Evolutionary conservation across 2,888 invertebrate species (phyloP).

Genomic region (Andrena dorsata): DNA sequence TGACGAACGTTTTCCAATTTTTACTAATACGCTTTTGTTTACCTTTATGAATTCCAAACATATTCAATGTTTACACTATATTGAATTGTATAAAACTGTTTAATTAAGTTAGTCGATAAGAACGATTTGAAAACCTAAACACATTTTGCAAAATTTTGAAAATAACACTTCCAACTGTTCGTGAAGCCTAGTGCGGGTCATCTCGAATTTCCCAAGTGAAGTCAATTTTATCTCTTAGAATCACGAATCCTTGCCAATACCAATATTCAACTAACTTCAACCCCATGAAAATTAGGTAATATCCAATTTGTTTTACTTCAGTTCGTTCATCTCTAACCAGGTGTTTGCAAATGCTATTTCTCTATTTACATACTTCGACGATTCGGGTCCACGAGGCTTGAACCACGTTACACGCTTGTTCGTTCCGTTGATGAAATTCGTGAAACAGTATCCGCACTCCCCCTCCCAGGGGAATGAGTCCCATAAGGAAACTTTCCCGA

Average conservation of each 20-base stretch:
- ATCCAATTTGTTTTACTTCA: background rate
- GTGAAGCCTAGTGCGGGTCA: too few species aligned
- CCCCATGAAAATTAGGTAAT: background rate
- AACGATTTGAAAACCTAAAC: too few species aligned
- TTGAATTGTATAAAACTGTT: too few species aligned
- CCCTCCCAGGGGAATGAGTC: background rate
- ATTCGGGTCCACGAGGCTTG: background rate
- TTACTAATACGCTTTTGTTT: too few species aligned
- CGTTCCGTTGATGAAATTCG: background rate
- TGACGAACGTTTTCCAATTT: too few species aligned
- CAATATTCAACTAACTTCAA: background rate
- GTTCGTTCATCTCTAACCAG: background rate
- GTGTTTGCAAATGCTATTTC: background rate
- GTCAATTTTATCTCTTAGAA: background rate
- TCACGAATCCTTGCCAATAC: background rate
- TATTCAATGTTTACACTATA: too few species aligned
- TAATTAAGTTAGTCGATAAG: too few species aligned
- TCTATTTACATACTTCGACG: background rate
- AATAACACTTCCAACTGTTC: too few species aligned
- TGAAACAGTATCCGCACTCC: background rate
- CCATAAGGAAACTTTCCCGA: constrained; percentile 25
- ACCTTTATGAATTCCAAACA: too few species aligned
- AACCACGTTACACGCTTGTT: background rate
- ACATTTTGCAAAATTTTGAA: too few species aligned
- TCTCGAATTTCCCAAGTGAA: background rate